Conservation (phyloP, 1,140 invertebrate species). For the Fopius arisanus region DNA sequence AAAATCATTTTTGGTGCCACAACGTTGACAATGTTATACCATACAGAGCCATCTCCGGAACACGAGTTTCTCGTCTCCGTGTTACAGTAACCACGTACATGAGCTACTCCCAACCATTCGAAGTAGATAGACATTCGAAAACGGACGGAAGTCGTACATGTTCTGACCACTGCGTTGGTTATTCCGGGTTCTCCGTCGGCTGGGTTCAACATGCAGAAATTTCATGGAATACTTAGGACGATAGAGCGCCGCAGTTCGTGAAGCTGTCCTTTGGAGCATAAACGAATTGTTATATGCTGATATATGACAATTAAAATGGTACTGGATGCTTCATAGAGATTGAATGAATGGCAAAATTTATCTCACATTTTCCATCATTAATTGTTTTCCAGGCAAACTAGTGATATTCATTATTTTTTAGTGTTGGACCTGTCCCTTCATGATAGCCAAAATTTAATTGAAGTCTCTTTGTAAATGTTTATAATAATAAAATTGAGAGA, state of each 20-base stretch:
- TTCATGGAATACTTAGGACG: background rate
- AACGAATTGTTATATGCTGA: slow-evolving; percentile 2
- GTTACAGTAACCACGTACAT: slow-evolving; percentile 19
- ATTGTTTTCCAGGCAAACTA: no score
- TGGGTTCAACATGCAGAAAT: background rate
- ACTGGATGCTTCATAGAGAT: background rate
- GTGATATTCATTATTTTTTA: no score
- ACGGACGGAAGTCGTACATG: slow-evolving; percentile 29
- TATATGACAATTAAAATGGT: background rate
- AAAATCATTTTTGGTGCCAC: background rate
- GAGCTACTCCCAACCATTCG: slow-evolving; percentile 2
- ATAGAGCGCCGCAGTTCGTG: background rate
- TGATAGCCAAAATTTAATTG: no score
- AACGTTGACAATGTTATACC: slow-evolving; percentile 22
- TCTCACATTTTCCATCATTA: background rate
- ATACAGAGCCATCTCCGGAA: slow-evolving; percentile 16
- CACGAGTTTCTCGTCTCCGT: background rate
- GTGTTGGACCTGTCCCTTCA: no score
- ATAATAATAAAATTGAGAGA: no score
- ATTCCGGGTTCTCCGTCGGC: background rate
- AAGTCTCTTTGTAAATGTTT: no score
- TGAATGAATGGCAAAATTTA: background rate
- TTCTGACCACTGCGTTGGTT: background rate
- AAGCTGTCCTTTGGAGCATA: background rate
- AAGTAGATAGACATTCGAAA: slow-evolving; percentile 23